Conservation (phyloP, 2,797 vertebrate genomes). For the Toxotes lorentzi region DNA sequence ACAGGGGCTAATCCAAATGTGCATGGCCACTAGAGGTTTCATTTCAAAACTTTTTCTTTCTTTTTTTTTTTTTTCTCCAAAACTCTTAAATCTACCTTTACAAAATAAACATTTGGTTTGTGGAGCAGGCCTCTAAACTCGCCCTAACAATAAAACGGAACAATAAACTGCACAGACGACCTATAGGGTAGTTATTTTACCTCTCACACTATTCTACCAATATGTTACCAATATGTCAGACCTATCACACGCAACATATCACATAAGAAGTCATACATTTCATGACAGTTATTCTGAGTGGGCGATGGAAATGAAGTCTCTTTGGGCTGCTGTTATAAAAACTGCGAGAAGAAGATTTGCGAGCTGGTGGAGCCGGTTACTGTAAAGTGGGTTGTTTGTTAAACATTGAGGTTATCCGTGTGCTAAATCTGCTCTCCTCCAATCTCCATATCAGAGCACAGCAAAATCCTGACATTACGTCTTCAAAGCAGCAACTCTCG, state of each 20-base stretch:
- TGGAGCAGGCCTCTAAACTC: too few species aligned
- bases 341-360: neutral
- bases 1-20: too few species aligned
- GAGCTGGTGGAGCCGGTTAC: neutral
- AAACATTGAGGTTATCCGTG: neutral
- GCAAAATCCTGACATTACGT: constrained; percentile 11
- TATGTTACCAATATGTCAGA: neutral
- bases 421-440: constrained; percentile 2
- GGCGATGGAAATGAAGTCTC: neutral
- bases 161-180: too few species aligned
- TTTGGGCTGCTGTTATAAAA: neutral
- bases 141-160: neutral
- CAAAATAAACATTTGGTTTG: too few species aligned
- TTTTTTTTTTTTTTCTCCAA: too few species aligned
- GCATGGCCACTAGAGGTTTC: too few species aligned
- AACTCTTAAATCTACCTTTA: too few species aligned
- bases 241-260: neutral
- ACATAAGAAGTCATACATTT: neutral
- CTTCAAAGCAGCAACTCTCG: constrained; percentile 23
- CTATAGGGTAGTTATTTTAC: too few species aligned
- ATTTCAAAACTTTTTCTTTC: too few species aligned
- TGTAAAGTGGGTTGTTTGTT: constrained; percentile 3
- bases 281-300: neutral
- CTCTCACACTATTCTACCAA: too few species aligned
- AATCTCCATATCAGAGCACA: constrained; percentile 12